Base-by-base conservation (phyloP, 2,888 invertebrate species). In the Cyrtodaria siliqua region DNA sequence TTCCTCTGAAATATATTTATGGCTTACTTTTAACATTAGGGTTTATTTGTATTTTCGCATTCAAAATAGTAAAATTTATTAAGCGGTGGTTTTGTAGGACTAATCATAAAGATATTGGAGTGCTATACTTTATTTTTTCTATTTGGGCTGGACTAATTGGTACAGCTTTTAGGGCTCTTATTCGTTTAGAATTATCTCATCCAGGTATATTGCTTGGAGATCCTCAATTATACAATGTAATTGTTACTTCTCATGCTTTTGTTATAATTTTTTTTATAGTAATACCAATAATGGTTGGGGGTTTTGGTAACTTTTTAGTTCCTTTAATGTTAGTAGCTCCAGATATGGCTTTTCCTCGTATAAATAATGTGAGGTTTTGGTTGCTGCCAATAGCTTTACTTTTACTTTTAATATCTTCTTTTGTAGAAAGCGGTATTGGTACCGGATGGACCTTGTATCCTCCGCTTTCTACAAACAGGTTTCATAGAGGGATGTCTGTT, bases 321-420 rank as follows among this genome's bases (percentile, higher is more conserved):
- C 96, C 96, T 4, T 86, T 96, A 93, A 96, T 96, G 94, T 86
- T 96, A 89, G 96, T 95, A 79, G 95, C 95, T 0, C 96, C 96
- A 2, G 96, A 97, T 94, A 96, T 97, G 94, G 95, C 96, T 12
- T 96, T 96, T 62, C 96, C 96, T 0, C 96, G 96, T 90, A 94
- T 97, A 94, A 97, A 97, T 95, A 96, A 96, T 94, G 95, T 96
- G 95, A 96, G 96, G 92, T 97, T 96, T 94, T 96, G 96, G 94
- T 81, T 97, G 66, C 82, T 96, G n/a, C 95, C 95, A 0, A 95
- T 96, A 0, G 95, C 96, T 12, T 87, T 96, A 87, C 94, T 94
- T n/a, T 84, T 96, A 53, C 88, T 96, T 91, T 91, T 96, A 89
- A 93, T 94, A 64, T 95, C 96, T 87, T 94, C 94, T 87, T 93